These are phyloP conservation scores for Laupala kohalensis DNA, from an alignment of 1,140 invertebrate genomes.

Conservation along the genomic window DNA sequence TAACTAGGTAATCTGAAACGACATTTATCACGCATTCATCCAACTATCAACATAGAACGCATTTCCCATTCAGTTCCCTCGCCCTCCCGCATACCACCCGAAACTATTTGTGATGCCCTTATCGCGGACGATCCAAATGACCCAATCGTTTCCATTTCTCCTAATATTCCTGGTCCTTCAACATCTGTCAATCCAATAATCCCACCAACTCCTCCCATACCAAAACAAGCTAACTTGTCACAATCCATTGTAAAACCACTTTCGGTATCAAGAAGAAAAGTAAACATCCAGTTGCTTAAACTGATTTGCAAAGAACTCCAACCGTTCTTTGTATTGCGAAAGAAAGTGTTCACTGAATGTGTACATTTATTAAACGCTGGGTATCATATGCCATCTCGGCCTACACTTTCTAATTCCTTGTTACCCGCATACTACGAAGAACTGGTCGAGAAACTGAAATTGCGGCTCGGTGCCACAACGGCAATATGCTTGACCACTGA, in stretches of 20 bases:
- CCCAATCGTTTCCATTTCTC: too few relatives aligned
- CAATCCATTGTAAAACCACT: not conserved
- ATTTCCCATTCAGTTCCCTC: too few relatives aligned
- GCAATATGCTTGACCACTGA: not conserved
- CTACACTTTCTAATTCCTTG: too few relatives aligned
- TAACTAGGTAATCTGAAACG: too few relatives aligned
- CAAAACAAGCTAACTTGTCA: not conserved
- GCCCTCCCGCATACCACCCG: not conserved
- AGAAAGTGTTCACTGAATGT: too few relatives aligned
- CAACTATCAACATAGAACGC: not conserved
- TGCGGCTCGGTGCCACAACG: not conserved
- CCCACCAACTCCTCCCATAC: not conserved
- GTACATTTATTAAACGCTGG: too few relatives aligned
- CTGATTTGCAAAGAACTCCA: too few relatives aligned
- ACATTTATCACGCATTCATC: not conserved
- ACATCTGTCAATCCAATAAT: not conserved
- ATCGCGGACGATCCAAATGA: not conserved
- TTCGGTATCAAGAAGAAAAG: not conserved
- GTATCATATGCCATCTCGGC: too few relatives aligned
- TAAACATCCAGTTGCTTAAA: too few relatives aligned
- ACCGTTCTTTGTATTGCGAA: too few relatives aligned
- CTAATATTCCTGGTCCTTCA: too few relatives aligned
- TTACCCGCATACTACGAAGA: too few relatives aligned
- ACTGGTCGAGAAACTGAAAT: not conserved
- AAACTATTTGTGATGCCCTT: not conserved